These are phyloP conservation scores for Dorcus parallelipipedus DNA, from an alignment of 2,888 invertebrate genomes.

Conservation along the genomic window DNA sequence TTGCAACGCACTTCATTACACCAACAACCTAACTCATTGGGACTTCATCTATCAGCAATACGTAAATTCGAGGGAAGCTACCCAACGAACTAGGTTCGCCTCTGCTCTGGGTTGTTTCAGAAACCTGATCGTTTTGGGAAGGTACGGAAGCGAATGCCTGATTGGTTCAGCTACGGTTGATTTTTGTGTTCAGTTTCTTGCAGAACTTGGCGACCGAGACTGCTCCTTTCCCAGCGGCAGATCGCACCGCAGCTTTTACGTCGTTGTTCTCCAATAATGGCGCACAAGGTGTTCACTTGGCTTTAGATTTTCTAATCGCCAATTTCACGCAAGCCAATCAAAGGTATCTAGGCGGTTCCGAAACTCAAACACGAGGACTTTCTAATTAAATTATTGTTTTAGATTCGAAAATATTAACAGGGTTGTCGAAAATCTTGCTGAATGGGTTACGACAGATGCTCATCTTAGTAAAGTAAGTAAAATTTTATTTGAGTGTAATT, in stretches of 20 bases:
- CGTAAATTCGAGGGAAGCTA: slow-evolving; percentile 53
- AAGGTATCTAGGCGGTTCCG: not conserved
- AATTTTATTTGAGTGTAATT: no score
- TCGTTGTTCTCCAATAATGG: slow-evolving; percentile 45
- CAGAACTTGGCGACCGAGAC: no score
- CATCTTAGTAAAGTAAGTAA: no score
- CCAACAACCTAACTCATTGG: slow-evolving; percentile 55
- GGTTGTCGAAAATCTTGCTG: no score
- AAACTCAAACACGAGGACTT: no score
- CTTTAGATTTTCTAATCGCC: slow-evolving; percentile 49
- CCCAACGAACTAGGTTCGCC: slow-evolving; percentile 59
- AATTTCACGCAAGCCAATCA: slow-evolving; percentile 40
- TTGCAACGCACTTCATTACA: slow-evolving; percentile 47
- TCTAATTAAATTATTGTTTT: no score
- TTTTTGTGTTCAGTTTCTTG: no score
- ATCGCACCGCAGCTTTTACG: slow-evolving; percentile 12
- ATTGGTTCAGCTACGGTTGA: no score
- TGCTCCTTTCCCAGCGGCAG: not conserved
- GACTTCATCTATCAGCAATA: slow-evolving; percentile 60
- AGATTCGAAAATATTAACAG: no score
- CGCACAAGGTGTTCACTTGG: slow-evolving; percentile 47
- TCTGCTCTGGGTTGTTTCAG: slow-evolving; percentile 60
- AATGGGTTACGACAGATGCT: no score
- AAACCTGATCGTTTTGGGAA: no score
- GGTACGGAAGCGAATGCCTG: no score